A percentile compares a stretch with the other conserved stretches of the same genome.
Evolutionary conservation across 2,113 vertebrate genomes (phyloP).

Genomic region (Chionis minor): DNA sequence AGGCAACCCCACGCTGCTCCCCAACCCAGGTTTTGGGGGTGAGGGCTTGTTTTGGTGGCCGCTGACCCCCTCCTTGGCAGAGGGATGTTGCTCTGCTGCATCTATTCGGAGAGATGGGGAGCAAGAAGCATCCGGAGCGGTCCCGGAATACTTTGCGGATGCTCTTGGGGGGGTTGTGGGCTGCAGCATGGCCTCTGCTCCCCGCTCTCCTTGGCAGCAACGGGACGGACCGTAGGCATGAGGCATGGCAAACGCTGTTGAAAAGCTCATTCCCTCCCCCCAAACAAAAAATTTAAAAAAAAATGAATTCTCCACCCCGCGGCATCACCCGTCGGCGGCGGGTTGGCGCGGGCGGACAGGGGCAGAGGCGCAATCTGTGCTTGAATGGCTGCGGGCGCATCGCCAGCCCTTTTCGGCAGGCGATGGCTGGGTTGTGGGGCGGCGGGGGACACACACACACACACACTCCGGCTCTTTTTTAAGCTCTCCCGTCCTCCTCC

Average conservation of each 20-base stretch:
- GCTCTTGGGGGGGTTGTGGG: rapidly evolving
- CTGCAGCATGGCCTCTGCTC: not conserved
- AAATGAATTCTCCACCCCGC: not conserved
- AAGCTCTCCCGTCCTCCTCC: constrained; percentile 58
- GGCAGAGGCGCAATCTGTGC: constrained; percentile 58
- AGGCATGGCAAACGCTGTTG: rapidly evolving
- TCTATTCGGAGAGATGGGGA: rapidly evolving
- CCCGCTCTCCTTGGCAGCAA: rapidly evolving
- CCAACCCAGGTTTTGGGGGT: not conserved
- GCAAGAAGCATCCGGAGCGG: rapidly evolving
- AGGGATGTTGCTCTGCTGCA: not conserved
- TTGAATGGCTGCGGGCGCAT: not conserved
- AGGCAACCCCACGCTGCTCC: not conserved
- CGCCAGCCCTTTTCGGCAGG: constrained; percentile 54
- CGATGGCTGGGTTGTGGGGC: not conserved
- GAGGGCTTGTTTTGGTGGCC: not conserved
- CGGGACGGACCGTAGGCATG: no score
- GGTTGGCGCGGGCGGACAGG: constrained; percentile 21
- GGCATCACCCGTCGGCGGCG: not conserved
- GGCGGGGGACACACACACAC: not conserved
- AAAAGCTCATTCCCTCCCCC: not conserved
- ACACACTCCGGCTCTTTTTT: constrained; percentile 44
- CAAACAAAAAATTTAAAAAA: no score
- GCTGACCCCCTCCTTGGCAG: not conserved
- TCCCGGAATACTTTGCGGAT: not conserved